phyloP scores from a whole-genome alignment of 2,888 invertebrate species.

The Drosophila histrio region DNA sequence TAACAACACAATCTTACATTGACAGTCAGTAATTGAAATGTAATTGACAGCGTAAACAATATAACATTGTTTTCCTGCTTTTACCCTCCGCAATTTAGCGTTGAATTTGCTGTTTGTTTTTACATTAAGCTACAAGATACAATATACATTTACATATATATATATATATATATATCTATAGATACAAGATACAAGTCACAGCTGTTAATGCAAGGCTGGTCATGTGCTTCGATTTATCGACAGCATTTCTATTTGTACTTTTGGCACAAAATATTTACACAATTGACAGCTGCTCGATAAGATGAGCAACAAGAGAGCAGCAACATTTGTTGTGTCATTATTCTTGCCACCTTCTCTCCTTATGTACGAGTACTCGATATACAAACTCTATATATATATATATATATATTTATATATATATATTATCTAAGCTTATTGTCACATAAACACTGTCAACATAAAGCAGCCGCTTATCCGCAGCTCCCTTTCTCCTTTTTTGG shows the following conservation, averaged over 20 bases:
- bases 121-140: slow-evolving; percentile 21
- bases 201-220: slow-evolving; percentile 68
- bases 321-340: slow-evolving; percentile 12
- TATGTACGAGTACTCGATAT: neutral
- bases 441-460: slow-evolving; percentile 69
- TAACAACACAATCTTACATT: neutral
- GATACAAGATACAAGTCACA: slow-evolving; percentile 44
- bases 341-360: neutral
- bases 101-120: slow-evolving; percentile 22
- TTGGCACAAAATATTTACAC: slow-evolving; percentile 78
- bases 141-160: neutral
- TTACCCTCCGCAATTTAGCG: neutral
- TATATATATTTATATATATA: slow-evolving; percentile 7
- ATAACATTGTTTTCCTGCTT: neutral
- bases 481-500: neutral
- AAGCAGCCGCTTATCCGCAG: slow-evolving; percentile 29
- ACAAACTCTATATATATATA: neutral
- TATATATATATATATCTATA: neutral
- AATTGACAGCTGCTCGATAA: slow-evolving; percentile 66
- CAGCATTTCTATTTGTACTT: slow-evolving; percentile 68
- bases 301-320: slow-evolving; percentile 2
- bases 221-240: slow-evolving; percentile 77
- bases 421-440: slow-evolving; percentile 76
- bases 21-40: slow-evolving; percentile 12
- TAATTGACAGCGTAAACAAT: slow-evolving; percentile 21